A percentile compares a stretch with the other conserved stretches of the same genome.
Conservation (phyloP, 2,113 vertebrate species). For the Microcebus ravelobensis region DNA sequence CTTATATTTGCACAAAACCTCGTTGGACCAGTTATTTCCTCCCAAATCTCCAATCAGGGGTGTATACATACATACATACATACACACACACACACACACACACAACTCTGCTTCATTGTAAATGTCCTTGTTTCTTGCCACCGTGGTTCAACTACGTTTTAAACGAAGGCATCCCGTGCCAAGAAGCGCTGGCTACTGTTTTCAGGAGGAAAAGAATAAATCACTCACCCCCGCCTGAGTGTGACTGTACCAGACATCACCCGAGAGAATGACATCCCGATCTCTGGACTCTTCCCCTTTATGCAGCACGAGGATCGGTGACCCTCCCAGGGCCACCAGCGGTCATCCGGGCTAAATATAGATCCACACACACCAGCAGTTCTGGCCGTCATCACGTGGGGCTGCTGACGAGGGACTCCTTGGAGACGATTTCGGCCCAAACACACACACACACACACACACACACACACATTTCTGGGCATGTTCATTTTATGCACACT, state of each 20-base stretch:
- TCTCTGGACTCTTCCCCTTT: constrained; percentile 29
- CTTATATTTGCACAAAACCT: neutral
- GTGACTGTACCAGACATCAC: constrained; percentile 66
- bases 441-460: constrained; percentile 38
- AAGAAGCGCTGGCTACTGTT: neutral
- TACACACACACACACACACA: too few species aligned
- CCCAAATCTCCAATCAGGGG: neutral
- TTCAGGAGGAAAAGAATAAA: constrained; percentile 34
- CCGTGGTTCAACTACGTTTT: neutral
- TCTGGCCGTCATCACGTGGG: constrained; percentile 43
- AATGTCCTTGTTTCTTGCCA: neutral
- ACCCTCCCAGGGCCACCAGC: neutral
- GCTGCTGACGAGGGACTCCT: constrained; percentile 59
- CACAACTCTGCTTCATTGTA: neutral
- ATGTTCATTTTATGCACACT: neutral
- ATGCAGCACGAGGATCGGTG: neutral
- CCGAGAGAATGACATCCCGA: constrained; percentile 17
- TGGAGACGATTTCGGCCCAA: constrained; percentile 7
- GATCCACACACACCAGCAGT: constrained; percentile 47
- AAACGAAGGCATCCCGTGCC: constrained; percentile 35
- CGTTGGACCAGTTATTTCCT: neutral
- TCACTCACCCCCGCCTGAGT: constrained; percentile 56
- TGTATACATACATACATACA: fast-evolving
- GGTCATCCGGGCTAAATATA: constrained; percentile 50
- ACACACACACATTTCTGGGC: neutral